Evolutionary conservation across 2,888 invertebrate genomes (phyloP), one percentile per base, ranked within the genome.

Genomic region (Imbricaverruca yamaguchii): DNA sequence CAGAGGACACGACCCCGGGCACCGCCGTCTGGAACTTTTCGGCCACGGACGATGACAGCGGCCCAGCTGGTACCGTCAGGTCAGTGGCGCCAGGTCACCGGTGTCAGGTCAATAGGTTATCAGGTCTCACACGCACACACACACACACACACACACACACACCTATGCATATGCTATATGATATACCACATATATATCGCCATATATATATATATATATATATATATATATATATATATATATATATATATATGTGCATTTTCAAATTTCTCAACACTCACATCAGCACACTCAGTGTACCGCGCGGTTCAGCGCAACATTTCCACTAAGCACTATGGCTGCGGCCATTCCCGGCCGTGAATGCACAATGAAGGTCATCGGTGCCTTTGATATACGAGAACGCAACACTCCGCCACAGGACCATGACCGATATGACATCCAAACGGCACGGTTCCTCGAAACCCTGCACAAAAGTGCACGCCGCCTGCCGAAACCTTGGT

Each of bases 21-120:
- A 90, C 91, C 57, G 90, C 91, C 4, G 90, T 96, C 13, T 92
- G 93, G 87, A 96, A 95, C 86, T 93, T 96, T 84, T 93, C 93
- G 15, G 98, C 98, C 11, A 91, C 90, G 81, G 98, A 98, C 88
- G 89, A 90, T 2, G 97, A 97, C 87, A 81, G 83, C 2, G 86
- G 85, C 0, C 85, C 86, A n/a, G 86, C 86, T 81, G 86, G 86
- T 3, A 83, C 85, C 9, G 83, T 87, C 9, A 82, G 83, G 53
- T 87, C 85, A 80, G 82, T 84, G 23, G 9, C 23, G 18, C 61
- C 18, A 63, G 61, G 61, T 15, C 1, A 18, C 3, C 21, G 13
- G 18, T 13, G 21, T 18, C 18, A 21, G 61, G 61, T 13, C 18
- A 8, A 18, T 15, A 18, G 18, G 61, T 8, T 7, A 15, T 8